phyloP scores from a whole-genome alignment of 1,140 invertebrate species.

The Musca vetustissima region DNA sequence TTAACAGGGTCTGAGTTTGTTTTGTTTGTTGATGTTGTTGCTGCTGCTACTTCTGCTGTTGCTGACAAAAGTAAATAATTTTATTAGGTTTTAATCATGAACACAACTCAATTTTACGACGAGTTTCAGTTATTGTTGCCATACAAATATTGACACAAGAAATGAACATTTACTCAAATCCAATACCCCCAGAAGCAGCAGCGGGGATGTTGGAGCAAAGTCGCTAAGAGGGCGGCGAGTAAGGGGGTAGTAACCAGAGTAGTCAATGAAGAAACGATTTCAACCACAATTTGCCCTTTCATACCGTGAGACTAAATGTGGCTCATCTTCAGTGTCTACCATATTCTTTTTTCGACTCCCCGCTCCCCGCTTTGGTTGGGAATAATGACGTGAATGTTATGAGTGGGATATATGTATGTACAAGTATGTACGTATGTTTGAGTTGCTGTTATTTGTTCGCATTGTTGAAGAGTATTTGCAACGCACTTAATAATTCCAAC shows the following conservation, averaged over 20 bases:
- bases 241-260: no score
- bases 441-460: not conserved
- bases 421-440: not conserved
- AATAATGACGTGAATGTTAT: no score
- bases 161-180: conserved; percentile 11
- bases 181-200: no score
- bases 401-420: not conserved
- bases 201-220: no score
- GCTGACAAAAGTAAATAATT: conserved; percentile 25
- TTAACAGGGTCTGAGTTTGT: no score
- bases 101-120: conserved; percentile 17
- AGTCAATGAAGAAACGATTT: not conserved
- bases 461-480: conserved; percentile 7
- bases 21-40: no score
- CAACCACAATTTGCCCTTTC: no score
- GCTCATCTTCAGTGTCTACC: no score
- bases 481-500: conserved; percentile 17
- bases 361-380: no score
- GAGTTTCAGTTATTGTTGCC: conserved; percentile 18
- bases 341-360: no score
- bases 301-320: no score
- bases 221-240: no score
- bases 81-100: conserved; percentile 31
- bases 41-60: not conserved
- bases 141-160: conserved; percentile 21